These are phyloP conservation scores for Ormyrus rosae DNA, from an alignment of 2,888 invertebrate species.

Conservation along the genomic window DNA sequence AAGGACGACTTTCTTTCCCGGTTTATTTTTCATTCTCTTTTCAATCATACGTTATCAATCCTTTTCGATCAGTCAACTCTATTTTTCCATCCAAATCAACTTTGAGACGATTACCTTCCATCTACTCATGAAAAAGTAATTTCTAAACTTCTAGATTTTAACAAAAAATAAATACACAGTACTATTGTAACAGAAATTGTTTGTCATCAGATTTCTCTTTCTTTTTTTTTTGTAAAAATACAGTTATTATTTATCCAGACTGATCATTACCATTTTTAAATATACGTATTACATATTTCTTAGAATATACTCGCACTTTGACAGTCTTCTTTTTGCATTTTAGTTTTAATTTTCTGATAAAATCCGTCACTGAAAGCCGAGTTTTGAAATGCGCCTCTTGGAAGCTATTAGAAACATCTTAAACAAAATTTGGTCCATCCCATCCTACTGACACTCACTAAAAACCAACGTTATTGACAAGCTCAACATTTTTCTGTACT, in stretches of 20 bases:
- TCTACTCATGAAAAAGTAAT: slow-evolving; percentile 25
- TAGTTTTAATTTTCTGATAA: slow-evolving; percentile 46
- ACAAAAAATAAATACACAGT: slow-evolving; percentile 42
- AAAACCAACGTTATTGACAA: slow-evolving; percentile 37
- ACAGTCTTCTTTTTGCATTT: slow-evolving; percentile 38
- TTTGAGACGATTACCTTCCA: slow-evolving; percentile 21
- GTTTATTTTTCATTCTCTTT: slow-evolving; percentile 22
- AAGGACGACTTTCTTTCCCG: slow-evolving; percentile 23
- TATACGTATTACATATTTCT: slow-evolving; percentile 40
- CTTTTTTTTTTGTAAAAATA: slow-evolving; percentile 51
- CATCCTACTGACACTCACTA: slow-evolving; percentile 33
- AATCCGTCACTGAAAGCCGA: slow-evolving; percentile 33
- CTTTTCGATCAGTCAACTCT: slow-evolving; percentile 33
- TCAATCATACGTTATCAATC: slow-evolving; percentile 32
- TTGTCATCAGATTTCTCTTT: slow-evolving; percentile 38
- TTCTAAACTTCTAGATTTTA: slow-evolving; percentile 35
- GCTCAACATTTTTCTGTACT: slow-evolving; percentile 31
- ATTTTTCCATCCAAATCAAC: slow-evolving; percentile 31
- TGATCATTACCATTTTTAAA: slow-evolving; percentile 37
- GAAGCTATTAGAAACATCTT: slow-evolving; percentile 38
- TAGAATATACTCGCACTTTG: slow-evolving; percentile 40
- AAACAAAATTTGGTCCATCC: slow-evolving; percentile 49
- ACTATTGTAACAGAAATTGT: slow-evolving; percentile 47
- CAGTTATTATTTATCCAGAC: slow-evolving; percentile 35
- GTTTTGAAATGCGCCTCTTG: slow-evolving; percentile 45